Evolutionary conservation across 2,113 vertebrate genomes (phyloP), one percentile per base, ranked within the genome.

Genomic region (Asarcornis scutulata): DNA sequence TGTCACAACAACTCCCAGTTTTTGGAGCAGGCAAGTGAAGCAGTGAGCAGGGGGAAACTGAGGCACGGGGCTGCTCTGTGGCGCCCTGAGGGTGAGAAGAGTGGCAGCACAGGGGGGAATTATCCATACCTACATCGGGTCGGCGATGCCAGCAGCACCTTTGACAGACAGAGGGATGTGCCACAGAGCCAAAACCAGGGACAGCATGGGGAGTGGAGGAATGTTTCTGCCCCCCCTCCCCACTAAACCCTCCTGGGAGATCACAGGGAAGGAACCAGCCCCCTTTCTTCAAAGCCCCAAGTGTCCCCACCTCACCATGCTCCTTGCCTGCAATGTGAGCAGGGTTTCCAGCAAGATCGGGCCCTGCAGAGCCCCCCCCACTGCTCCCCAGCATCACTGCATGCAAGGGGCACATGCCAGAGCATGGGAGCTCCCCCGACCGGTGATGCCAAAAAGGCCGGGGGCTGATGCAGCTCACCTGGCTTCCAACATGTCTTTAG

Each of bases 1-100:
- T 0, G 0, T 21, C 46, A 60, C 16, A 64, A 58, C 0, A 1
- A 13, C 42, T 85, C 11, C 1, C 2, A 2, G 1, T 2, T 66
- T 46, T 48, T 48, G 15, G 34, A 81, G 9, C 0, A 0, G 29
- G 52, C 2, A 48, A 9, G 9, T 7, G 52, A 59, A 38, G 36
- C 0, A 1, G 5, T 76, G 20, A 66, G 20, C 7, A 50, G 9
- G 3, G 11, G 9, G 5, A 58, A 77, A 25, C 31, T 23, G 59
- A 90, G 38, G 58, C 63, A 42, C 0, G 0, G 32, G 7, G 8
- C 4, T 34, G 67, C 4, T 16, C 53, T 0, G 0, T 29, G 32
- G 64, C 0, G 1, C 14, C 15, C 22, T 1, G 1, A 27, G 11
- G 58, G 16, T 0, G 7, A 64, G n/a, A 38, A 26, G 31, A 11